Conservation (phyloP, 1,140 invertebrate genomes). For the Tetragnatha versicolor region DNA sequence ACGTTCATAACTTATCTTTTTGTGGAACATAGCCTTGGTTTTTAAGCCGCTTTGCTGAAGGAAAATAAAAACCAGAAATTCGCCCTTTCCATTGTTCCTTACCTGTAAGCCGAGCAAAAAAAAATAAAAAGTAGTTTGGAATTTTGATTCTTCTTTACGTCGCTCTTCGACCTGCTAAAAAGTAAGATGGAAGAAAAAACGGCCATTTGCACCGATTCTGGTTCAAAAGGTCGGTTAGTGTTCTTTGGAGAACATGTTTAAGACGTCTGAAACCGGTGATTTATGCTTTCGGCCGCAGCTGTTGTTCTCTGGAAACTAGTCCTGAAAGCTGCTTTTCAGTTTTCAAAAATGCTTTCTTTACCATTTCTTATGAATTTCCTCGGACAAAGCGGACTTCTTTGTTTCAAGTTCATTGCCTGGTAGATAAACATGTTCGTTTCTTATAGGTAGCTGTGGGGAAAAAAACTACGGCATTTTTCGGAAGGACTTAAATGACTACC, state of each 20-base stretch:
- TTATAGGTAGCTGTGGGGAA: background rate
- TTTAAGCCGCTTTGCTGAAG: no score
- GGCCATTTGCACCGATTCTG: conserved; percentile 40
- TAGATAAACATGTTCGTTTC: background rate
- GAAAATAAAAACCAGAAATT: conserved; percentile 1
- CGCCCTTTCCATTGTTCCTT: conserved; percentile 24
- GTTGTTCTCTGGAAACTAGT: conserved; percentile 22
- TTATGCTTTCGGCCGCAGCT: conserved; percentile 5
- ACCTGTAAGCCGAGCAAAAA: conserved; percentile 12
- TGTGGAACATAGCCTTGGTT: no score
- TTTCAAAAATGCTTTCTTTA: background rate
- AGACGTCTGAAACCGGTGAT: background rate
- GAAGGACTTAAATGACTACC: background rate
- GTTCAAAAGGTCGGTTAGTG: conserved; percentile 26
- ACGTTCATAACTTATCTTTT: conserved; percentile 14
- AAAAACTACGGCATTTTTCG: background rate
- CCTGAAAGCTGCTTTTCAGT: background rate
- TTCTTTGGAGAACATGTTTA: background rate
- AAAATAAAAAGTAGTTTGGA: conserved; percentile 16
- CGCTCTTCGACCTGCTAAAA: conserved; percentile 30
- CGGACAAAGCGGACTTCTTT: background rate
- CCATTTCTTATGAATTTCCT: background rate
- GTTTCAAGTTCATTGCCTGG: background rate
- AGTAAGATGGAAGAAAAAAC: background rate
- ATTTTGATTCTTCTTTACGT: conserved; percentile 44